A percentile compares a stretch with the other conserved stretches of the same genome.
Evolutionary conservation across 2,888 invertebrate genomes (phyloP).

Genomic region (Morinoia aosen): DNA sequence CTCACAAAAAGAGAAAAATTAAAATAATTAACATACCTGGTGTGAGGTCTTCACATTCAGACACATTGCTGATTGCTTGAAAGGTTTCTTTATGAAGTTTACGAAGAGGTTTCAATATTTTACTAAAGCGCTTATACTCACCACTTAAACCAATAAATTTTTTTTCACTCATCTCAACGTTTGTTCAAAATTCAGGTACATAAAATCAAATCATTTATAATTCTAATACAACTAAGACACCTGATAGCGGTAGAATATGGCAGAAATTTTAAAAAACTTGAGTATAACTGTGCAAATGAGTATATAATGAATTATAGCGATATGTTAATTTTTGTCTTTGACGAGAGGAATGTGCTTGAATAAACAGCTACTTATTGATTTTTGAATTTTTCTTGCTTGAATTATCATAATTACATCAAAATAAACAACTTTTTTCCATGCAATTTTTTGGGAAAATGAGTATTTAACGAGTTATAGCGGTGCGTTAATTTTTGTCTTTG

Average conservation of each 20-base stretch:
- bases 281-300: too few species aligned
- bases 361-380: too few species aligned
- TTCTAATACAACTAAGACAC: background rate
- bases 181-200: background rate
- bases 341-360: too few species aligned
- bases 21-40: background rate
- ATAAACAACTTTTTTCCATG: too few species aligned
- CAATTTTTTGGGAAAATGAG: too few species aligned
- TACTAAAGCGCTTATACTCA: constrained; percentile 6
- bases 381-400: too few species aligned
- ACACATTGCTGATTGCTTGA: background rate
- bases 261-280: too few species aligned
- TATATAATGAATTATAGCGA: too few species aligned
- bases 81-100: constrained; percentile 42
- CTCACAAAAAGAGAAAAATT: background rate
- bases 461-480: too few species aligned
- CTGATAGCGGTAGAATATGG: background rate
- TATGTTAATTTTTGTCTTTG: too few species aligned
- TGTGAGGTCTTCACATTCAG: background rate
- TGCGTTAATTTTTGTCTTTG: too few species aligned
- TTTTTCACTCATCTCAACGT: background rate
- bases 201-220: background rate
- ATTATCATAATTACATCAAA: too few species aligned
- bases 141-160: constrained; percentile 35
- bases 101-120: background rate